Evolutionary conservation across 2,888 invertebrate genomes (phyloP).

Genomic region (Junonia oenone): DNA sequence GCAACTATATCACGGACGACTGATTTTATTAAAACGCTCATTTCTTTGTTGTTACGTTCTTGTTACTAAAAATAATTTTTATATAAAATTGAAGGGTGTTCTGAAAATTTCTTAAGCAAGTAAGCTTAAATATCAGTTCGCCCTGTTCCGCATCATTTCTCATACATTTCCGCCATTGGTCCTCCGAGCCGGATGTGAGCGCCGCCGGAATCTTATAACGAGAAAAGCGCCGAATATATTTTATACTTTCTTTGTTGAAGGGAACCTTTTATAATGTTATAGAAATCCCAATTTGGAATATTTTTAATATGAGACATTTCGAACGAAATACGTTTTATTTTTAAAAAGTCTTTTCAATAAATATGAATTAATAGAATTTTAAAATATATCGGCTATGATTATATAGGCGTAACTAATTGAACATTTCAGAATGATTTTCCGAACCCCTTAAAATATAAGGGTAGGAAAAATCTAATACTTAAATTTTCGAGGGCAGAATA

Average conservation of each 20-base stretch:
- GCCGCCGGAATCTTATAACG: conserved; percentile 62
- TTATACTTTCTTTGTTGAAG: conserved; percentile 11
- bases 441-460: neutral
- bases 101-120: conserved; percentile 11
- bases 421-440: neutral
- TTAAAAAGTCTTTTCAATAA: neutral
- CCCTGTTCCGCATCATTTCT: conserved; percentile 47
- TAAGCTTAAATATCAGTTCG: conserved; percentile 26
- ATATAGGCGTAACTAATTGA: neutral
- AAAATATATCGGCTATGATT: too few species aligned
- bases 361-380: neutral
- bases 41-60: neutral
- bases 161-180: conserved; percentile 59
- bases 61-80: neutral
- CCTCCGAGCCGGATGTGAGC: conserved; percentile 57
- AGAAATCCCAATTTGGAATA: conserved; percentile 3
- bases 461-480: conserved; percentile 57
- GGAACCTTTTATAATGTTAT: conserved; percentile 11
- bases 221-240: conserved; percentile 42
- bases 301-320: neutral
- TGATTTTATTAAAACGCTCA: neutral
- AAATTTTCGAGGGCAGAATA: conserved; percentile 56
- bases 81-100: neutral
- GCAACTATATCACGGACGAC: conserved; percentile 14
- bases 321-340: neutral